Base-by-base conservation (phyloP, 2,888 invertebrate genomes). In the Lymantria monacha region DNA sequence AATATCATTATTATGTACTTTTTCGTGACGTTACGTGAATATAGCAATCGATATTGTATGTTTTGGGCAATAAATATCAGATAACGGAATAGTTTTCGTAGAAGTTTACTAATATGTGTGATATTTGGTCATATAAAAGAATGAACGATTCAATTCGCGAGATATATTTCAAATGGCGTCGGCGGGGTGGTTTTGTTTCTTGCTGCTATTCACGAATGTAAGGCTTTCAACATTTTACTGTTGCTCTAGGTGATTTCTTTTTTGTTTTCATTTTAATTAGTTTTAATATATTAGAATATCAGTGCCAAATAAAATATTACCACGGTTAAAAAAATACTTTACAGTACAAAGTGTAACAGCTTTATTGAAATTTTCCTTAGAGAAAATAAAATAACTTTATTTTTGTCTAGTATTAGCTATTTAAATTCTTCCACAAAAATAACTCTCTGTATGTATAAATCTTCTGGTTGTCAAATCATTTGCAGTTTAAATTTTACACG, bases 161-260 rank as follows among this genome's bases (percentile, higher is more conserved):
- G 52, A 55, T 57, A 58, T 51, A 64, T 52, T 36, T 44, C 52
- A 66, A 61, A 84, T 84, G 83, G 71, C 77, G 54, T 65, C 72
- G 48, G 61, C 70, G 36, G 67, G 70, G 68, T 82, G 77, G 78
- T 51, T 76, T 33, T 61, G 67, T 53, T 68, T 63, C 41, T 50
- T 80, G 5, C 54, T 81, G 38, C 55, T 83, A 11, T 59, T 81
- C 45, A 61, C 72, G 45, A 72, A 78, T 68, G 83, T 84, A 76
- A 82, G 83, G 50, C 12, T 42, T 13, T n/a, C 14, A 41, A 36
- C 13, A 33, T 14, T 44, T 44, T 37, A 15, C 3, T 43, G 44
- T 10, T 13, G 13, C 8, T 44, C 3, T 33, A 33, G 9, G 30
- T 30, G 11, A 14, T 42, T 30, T 12, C 5, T 22, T 5, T 42